Base-by-base conservation (phyloP, 2,113 vertebrate genomes). In the Lasiurus borealis region DNA sequence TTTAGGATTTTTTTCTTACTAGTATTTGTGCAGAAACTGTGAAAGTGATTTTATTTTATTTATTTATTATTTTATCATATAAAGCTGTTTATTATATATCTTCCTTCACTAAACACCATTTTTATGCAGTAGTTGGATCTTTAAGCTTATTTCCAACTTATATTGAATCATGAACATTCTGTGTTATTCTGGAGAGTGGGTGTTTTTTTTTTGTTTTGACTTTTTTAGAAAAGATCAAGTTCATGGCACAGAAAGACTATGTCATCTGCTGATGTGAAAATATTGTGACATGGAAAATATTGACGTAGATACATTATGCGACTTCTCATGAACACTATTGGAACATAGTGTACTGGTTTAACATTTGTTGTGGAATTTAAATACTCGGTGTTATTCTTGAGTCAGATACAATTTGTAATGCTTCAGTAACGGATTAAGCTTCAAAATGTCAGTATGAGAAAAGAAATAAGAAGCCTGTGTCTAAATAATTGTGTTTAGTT, bases 241-340 rank as follows among this genome's bases (percentile, higher is more conserved):
- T 96, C 36, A 94, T 96, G 93, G 77, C 95, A 50, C 44, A 36
- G 15, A 85, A 91, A 91, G 85, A 73, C 82, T 77, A 0, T 92
- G 25, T 89, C 76, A 92, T 95, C 48, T 97, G 72, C 86, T 85
- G 40, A 95, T 25, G 36, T 93, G 91, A 94, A 94, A 88, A 64
- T 93, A 93, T 62, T 10, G 9, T 62, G 23, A 62, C 59, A 62
- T 27, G 59, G 59, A 62, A 62, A 62, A 62, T 62, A 27, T 62
- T 62, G 96, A 87, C 73, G 77, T 71, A 46, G 77, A 95, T 90
- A 95, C 50, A 44, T 71, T 52, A 18, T 92, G 73, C 85, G 83
- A 94, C 75, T 90, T 92, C 59, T 88, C 46, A 11, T 27, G 59
- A 92, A 90, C 48, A 90, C 29, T 59, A 91, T 71, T 94, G 89